Evolutionary conservation across 2,797 vertebrate genomes (phyloP).

Genomic region (Parauchenoglanis punctatus): DNA sequence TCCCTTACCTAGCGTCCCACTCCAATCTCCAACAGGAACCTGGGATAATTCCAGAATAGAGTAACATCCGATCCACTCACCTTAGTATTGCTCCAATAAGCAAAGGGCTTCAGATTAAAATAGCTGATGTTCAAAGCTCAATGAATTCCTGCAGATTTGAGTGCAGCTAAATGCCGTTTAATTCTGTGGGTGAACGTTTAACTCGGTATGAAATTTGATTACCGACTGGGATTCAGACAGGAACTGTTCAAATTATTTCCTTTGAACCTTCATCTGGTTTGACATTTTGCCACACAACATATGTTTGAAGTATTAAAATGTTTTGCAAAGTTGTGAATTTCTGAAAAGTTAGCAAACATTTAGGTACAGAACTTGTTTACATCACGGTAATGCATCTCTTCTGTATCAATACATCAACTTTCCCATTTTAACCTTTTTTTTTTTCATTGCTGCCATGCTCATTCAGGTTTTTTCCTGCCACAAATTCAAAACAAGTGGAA

Average conservation of each 20-base stretch:
- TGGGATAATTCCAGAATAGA: constrained; percentile 59
- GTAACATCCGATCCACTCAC: neutral
- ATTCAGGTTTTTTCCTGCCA: neutral
- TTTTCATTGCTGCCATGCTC: neutral
- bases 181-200: constrained; percentile 9
- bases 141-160: neutral
- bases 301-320: neutral
- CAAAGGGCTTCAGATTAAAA: constrained; percentile 2
- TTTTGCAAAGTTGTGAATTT: neutral
- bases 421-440: neutral
- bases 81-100: neutral
- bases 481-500: neutral
- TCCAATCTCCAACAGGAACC: constrained; percentile 95
- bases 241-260: constrained; percentile 5
- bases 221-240: neutral
- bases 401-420: no score
- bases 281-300: neutral
- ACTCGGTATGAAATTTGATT: constrained; percentile 1
- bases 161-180: neutral
- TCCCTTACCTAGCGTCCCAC: constrained; percentile 80
- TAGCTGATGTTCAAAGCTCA: constrained; percentile 1
- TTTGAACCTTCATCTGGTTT: neutral
- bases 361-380: neutral
- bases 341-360: neutral
- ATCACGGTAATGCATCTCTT: neutral